Conservation (phyloP, 2,797 vertebrate genomes). For the Melanotaenia maccullochi region DNA sequence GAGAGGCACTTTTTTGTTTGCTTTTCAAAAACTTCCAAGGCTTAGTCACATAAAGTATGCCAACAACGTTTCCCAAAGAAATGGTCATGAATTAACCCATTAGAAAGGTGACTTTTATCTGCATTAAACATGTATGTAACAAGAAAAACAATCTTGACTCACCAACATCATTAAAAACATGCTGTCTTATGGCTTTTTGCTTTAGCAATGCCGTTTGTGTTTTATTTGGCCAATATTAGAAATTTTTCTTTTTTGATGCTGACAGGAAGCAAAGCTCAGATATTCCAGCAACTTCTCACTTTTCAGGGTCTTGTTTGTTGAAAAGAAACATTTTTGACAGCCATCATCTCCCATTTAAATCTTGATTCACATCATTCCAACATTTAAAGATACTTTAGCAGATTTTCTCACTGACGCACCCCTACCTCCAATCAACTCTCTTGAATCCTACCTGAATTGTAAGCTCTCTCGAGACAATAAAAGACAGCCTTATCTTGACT, state of each 20-base stretch:
- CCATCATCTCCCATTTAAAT: background rate
- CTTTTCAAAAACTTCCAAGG: slow-evolving; percentile 33
- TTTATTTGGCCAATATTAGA: background rate
- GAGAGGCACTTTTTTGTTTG: background rate
- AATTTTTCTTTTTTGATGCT: background rate
- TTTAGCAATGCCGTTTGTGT: background rate
- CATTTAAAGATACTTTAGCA: background rate
- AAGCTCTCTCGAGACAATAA: no score
- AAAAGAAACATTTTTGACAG: background rate
- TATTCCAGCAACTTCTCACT: background rate
- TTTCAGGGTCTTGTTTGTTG: background rate
- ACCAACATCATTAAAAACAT: background rate
- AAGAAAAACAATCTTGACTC: background rate
- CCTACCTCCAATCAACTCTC: no score
- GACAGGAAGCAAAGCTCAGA: background rate
- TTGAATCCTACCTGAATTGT: no score
- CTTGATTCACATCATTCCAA: background rate
- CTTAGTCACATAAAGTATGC: slow-evolving; percentile 16
- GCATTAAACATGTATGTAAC: background rate
- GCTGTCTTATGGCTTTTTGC: background rate
- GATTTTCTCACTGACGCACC: no score
- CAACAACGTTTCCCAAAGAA: slow-evolving; percentile 24
- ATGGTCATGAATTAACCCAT: slow-evolving; percentile 4
- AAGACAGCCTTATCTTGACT: no score
- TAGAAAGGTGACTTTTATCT: background rate